Percentiles rank a stretch among this genome's conserved stretches.
Conservation (phyloP, 2,113 vertebrate species). For the Nycticorax nycticorax region DNA sequence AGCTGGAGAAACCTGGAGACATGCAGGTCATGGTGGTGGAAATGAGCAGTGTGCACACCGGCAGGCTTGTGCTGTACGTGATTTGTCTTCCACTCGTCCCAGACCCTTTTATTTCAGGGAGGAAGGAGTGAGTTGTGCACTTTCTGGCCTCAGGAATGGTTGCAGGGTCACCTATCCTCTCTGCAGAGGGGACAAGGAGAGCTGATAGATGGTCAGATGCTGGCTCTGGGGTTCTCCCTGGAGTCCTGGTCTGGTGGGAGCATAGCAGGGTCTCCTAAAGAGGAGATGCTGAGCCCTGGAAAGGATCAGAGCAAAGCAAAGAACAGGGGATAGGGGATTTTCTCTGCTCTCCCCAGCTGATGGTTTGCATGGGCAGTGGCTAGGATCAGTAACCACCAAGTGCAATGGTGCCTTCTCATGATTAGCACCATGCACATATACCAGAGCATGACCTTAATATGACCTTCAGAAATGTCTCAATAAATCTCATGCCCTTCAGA, state of each 20-base stretch:
- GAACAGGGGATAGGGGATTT: background rate
- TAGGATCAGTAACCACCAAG: background rate
- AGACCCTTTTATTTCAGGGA: background rate
- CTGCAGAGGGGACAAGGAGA: background rate
- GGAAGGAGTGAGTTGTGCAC: background rate
- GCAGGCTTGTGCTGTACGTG: background rate
- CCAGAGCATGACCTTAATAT: background rate
- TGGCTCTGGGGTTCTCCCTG: background rate
- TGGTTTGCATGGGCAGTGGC: background rate
- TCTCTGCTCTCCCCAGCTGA: background rate
- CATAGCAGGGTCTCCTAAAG: background rate
- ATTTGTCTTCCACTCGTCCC: background rate
- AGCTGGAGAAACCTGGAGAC: background rate
- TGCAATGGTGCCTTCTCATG: background rate
- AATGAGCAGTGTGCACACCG: fast-evolving
- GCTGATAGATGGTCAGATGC: background rate
- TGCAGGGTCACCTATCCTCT: background rate
- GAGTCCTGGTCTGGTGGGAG: background rate
- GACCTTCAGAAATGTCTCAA: background rate
- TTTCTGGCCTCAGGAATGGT: background rate
- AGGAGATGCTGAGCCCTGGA: background rate
- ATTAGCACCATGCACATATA: background rate
- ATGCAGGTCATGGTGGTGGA: background rate
- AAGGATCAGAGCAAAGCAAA: background rate
- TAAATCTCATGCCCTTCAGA: background rate